These are phyloP conservation scores for Drosophila anceps DNA, from an alignment of 2,888 invertebrate genomes.

Conservation along the genomic window DNA sequence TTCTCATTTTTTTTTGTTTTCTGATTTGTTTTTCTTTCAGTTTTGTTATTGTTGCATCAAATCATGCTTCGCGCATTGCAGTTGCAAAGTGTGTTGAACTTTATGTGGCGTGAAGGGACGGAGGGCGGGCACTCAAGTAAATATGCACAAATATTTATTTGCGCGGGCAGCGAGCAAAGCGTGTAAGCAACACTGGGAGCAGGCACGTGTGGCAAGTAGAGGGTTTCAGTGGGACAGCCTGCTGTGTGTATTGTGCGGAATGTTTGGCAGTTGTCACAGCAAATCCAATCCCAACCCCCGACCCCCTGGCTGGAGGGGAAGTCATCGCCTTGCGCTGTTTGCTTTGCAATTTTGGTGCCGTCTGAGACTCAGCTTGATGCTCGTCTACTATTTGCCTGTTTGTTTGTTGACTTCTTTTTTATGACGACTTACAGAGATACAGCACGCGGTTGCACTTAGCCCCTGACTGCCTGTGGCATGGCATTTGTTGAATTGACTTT, in stretches of 20 bases:
- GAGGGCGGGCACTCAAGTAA: conserved; percentile 45
- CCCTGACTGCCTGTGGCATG: conserved; percentile 28
- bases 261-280: conserved; percentile 46
- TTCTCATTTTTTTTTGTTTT: conserved; percentile 20
- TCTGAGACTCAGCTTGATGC: conserved; percentile 16
- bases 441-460: conserved; percentile 62
- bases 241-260: conserved; percentile 16
- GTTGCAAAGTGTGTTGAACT: conserved; percentile 72
- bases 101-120: conserved; percentile 44
- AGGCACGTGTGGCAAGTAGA: neutral
- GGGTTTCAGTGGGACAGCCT: neutral
- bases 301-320: conserved; percentile 5
- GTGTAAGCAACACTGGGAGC: neutral
- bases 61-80: conserved; percentile 69
- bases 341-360: conserved; percentile 66
- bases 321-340: conserved; percentile 61
- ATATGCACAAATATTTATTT: conserved; percentile 79
- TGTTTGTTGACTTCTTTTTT: conserved; percentile 50
- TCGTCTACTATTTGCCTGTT: conserved; percentile 37
- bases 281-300: neutral
- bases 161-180: conserved; percentile 37
- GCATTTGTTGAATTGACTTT: conserved; percentile 43
- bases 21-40: neutral
- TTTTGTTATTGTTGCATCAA: conserved; percentile 39
- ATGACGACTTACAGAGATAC: conserved; percentile 53